phyloP scores from a whole-genome alignment of 2,113 vertebrate genomes.

The Lucifuga dentata region DNA sequence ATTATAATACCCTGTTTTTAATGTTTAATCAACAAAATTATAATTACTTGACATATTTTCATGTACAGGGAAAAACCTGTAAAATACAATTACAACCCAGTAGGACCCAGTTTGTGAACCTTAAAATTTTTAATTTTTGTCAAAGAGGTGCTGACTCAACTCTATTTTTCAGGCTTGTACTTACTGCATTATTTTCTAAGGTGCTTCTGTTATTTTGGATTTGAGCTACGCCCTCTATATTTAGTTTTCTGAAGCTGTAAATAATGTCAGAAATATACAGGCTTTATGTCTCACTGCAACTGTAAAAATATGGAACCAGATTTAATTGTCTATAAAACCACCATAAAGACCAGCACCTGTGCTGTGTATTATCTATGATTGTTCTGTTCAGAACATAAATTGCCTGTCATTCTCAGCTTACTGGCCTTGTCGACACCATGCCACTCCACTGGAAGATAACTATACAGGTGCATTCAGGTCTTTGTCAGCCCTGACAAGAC shows the following conservation, averaged over 20 bases:
- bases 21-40: neutral
- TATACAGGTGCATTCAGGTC: conserved; percentile 31
- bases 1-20: too few relatives aligned
- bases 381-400: conserved; percentile 32
- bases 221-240: too few relatives aligned
- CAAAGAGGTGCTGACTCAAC: too few relatives aligned
- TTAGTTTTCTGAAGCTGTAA: neutral
- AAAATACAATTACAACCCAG: neutral
- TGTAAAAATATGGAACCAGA: conserved; percentile 3
- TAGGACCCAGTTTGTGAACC: too few relatives aligned
- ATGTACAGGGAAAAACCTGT: neutral
- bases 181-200: too few relatives aligned
- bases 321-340: conserved; percentile 17
- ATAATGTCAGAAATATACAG: neutral
- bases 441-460: conserved; percentile 53
- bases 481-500: conserved; percentile 49
- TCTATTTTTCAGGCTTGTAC: too few relatives aligned
- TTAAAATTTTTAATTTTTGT: too few relatives aligned
- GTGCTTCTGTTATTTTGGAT: too few relatives aligned
- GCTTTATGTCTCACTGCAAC: neutral
- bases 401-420: conserved; percentile 28
- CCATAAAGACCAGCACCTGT: conserved; percentile 28
- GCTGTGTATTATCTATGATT: conserved; percentile 13
- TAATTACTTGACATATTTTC: neutral
- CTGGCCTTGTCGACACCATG: conserved; percentile 15